Conservation (phyloP, 2,888 invertebrate species). For the Operophtera brumata region DNA sequence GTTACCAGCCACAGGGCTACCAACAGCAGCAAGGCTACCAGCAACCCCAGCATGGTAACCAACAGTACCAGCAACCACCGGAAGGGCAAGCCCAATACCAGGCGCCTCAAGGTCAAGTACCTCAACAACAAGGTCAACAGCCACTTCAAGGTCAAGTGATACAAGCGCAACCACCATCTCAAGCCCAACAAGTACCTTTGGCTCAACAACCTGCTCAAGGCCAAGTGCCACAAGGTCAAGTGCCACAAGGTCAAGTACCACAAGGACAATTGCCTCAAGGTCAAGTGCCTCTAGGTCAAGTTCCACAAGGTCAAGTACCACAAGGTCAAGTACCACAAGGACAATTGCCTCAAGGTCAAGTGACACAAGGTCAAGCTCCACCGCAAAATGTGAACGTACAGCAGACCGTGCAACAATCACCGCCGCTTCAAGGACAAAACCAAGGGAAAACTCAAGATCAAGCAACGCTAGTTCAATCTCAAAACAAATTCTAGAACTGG, state of each 20-base stretch:
- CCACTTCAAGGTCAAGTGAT: conserved; percentile 25
- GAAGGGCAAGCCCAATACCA: conserved; percentile 33
- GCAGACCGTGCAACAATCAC: conserved; percentile 16
- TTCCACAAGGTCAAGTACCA: conserved; percentile 23
- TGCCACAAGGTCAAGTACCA: too few relatives aligned
- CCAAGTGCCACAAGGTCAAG: conserved; percentile 25
- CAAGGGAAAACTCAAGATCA: conserved; percentile 7
- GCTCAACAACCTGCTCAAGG: conserved; percentile 19
- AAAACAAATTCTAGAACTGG: conserved; percentile 2
- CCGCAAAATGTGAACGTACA: conserved; percentile 12
- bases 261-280: too few relatives aligned
- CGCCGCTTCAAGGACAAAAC: conserved; percentile 21
- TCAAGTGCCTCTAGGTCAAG: conserved; percentile 36
- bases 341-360: conserved; percentile 25
- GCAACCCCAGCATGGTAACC: conserved; percentile 34
- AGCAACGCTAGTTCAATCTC: not conserved
- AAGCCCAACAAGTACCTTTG: conserved; percentile 25
- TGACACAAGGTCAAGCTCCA: conserved; percentile 17
- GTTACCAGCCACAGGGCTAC: conserved; percentile 7
- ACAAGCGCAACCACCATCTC: conserved; percentile 23
- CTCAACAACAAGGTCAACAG: conserved; percentile 36
- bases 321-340: conserved; percentile 21
- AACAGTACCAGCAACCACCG: conserved; percentile 30
- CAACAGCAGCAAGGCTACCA: conserved; percentile 31
- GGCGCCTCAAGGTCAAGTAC: conserved; percentile 21